phyloP scores from a whole-genome alignment of 2,888 invertebrate species.

The Andrena praecox region DNA sequence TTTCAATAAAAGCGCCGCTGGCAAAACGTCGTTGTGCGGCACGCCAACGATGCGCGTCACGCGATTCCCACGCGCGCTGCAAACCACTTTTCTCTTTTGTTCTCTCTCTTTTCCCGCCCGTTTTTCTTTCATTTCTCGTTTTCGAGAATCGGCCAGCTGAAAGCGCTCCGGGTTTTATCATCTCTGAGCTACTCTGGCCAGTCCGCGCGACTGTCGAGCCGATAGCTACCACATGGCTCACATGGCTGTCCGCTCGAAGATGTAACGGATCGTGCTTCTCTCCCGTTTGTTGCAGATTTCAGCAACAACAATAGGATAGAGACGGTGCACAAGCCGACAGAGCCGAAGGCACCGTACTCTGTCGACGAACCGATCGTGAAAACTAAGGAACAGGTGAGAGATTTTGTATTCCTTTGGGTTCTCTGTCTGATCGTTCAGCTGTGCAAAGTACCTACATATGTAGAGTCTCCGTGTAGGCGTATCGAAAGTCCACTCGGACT shows the following conservation, averaged over 20 bases:
- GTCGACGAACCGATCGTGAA: conserved; percentile 78
- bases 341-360: conserved; percentile 77
- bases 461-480: background rate
- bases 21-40: conserved; percentile 20
- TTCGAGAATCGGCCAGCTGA: conserved; percentile 4
- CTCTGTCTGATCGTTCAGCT: background rate
- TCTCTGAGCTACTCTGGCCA: background rate
- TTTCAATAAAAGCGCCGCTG: conserved; percentile 33
- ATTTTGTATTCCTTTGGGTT: background rate
- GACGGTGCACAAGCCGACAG: conserved; percentile 78
- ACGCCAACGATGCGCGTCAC: conserved; percentile 13
- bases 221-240: background rate
- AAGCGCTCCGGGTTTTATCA: background rate
- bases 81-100: background rate
- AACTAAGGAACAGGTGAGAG: conserved; percentile 78
- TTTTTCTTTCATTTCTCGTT: too few relatives aligned
- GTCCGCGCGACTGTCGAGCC: background rate
- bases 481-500: background rate
- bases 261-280: background rate
- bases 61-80: conserved; percentile 8
- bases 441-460: too few relatives aligned
- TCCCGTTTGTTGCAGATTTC: conserved; percentile 72
- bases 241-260: background rate
- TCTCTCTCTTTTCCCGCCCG: too few relatives aligned
- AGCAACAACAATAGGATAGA: conserved; percentile 80